These are phyloP conservation scores for Drosophila niveifrons DNA, from an alignment of 2,888 invertebrate species.

Conservation along the genomic window DNA sequence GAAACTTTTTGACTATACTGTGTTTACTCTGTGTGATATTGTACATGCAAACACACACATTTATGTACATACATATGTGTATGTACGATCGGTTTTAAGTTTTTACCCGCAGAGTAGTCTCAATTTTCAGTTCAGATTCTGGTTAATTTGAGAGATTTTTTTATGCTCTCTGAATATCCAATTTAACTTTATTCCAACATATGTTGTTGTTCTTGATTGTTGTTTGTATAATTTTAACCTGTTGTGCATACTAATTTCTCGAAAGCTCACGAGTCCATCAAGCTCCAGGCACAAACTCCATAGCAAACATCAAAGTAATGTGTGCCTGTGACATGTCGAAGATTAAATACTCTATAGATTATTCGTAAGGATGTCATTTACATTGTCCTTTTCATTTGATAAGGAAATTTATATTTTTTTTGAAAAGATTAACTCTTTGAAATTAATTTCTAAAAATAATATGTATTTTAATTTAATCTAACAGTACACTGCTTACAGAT, in stretches of 20 bases:
- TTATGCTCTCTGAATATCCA: slow-evolving; percentile 40
- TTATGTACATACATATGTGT: neutral
- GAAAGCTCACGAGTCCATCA: slow-evolving; percentile 13
- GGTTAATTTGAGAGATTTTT: slow-evolving; percentile 20
- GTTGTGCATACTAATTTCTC: slow-evolving; percentile 70
- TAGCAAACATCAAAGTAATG: slow-evolving; percentile 1
- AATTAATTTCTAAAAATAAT: too few species aligned
- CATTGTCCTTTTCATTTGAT: too few species aligned
- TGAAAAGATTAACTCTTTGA: neutral
- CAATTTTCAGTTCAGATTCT: slow-evolving; percentile 30
- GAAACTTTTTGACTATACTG: slow-evolving; percentile 27
- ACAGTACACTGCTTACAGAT: too few species aligned
- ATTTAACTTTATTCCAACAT: slow-evolving; percentile 59
- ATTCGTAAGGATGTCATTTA: neutral
- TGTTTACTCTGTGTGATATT: slow-evolving; percentile 7
- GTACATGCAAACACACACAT: neutral
- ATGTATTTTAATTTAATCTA: too few species aligned
- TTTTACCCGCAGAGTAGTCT: slow-evolving; percentile 21
- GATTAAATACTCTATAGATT: slow-evolving; percentile 1
- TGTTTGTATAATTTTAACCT: slow-evolving; percentile 60
- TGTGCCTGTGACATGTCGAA: neutral
- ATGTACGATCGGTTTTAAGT: slow-evolving; percentile 25
- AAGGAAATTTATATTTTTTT: neutral
- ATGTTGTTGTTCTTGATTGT: slow-evolving; percentile 21
- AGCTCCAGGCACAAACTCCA: slow-evolving; percentile 6